These are phyloP conservation scores for Sorex araneus DNA, from an alignment of 2,113 vertebrate species.

Conservation along the genomic window DNA sequence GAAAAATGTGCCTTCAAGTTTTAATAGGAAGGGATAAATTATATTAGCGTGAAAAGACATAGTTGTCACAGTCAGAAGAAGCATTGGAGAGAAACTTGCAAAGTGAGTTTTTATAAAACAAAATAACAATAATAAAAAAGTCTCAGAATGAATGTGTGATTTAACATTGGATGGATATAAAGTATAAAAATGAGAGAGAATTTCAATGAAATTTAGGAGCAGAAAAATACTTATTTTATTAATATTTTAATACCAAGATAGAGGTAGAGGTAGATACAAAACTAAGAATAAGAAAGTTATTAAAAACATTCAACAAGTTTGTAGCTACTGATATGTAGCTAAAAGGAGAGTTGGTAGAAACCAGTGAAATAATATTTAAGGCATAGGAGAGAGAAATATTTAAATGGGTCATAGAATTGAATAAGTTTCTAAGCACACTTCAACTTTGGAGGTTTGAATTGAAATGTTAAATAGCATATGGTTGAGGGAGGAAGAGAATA, in stretches of 20 bases:
- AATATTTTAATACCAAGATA: background rate
- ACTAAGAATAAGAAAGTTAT: background rate
- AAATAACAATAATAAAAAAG: background rate
- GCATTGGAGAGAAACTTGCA: background rate
- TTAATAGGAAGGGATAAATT: background rate
- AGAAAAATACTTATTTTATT: constrained; percentile 41
- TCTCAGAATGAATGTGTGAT: background rate
- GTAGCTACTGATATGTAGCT: background rate
- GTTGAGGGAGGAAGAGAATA: background rate
- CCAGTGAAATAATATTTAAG: no score
- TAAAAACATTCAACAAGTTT: background rate
- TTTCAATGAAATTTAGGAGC: background rate
- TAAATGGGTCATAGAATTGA: background rate
- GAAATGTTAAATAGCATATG: background rate
- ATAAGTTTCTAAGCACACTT: background rate
- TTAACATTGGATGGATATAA: background rate
- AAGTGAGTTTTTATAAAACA: background rate
- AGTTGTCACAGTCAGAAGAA: background rate
- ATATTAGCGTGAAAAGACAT: background rate
- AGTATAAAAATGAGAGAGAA: constrained; percentile 14
- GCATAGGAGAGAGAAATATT: background rate
- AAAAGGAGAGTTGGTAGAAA: background rate
- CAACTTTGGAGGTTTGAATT: background rate
- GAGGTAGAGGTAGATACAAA: background rate
- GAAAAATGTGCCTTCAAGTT: background rate